Evolutionary conservation across 2,113 vertebrate genomes (phyloP), one percentile per base, ranked within the genome.

Genomic region (Oceanodroma tethys): DNA sequence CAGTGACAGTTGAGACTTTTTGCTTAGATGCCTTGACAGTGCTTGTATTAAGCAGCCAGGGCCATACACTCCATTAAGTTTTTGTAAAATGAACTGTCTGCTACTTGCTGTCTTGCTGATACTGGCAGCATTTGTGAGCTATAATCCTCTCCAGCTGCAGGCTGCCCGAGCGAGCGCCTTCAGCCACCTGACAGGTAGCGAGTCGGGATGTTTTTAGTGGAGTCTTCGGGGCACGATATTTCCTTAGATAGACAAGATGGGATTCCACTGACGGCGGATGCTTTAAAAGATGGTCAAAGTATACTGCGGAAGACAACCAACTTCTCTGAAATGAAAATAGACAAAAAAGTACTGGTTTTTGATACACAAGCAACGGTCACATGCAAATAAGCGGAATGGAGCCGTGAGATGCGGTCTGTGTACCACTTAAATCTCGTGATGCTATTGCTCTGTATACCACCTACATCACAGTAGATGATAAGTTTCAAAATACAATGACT

Each of bases 81-180:
- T 98, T 97, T 98, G 97, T 98, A 97, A 98, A 98, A 98, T 98
- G 97, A 98, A 98, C 97, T 99, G 98, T 98, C 98, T 98, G 96
- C 95, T 92, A 65, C 97, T 98, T 94, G 97, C 97, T 96, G 97
- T 97, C 98, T 97, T 73, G 66, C 96, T 96, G 96, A 96, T 98
- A 84, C 86, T 75, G 76, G 97, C 93, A 96, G 96, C 12, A 10
- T 70, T 97, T 96, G 95, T 89, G 95, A 97, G 97, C 95, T 97
- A 10, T 84, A 97, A 98, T 98, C 97, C 96, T 95, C 91, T 95
- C 83, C 86, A 86, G 83, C 84, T 93, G 95, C 80, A 78, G 92
- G 91, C 86, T 96, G 96, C 88, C 81, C 9, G 18, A 97, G 95
- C 36, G 63, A 96, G 88, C 70, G 93, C 90, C 94, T 84, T 85